Conservation (phyloP, 2,888 invertebrate species). For the Caenorhabditis doughertyi region DNA sequence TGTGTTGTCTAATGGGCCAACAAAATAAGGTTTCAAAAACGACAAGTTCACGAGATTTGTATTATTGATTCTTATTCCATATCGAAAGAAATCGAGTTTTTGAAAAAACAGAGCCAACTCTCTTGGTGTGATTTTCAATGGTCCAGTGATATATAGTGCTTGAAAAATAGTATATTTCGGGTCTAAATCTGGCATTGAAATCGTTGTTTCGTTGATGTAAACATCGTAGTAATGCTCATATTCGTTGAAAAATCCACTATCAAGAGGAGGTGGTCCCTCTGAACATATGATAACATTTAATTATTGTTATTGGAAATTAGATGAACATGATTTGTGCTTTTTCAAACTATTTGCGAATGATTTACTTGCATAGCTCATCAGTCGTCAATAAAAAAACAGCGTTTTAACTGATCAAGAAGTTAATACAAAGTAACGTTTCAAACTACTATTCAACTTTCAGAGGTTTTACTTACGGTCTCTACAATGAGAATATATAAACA, state of each 20-base stretch:
- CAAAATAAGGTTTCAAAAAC: slow-evolving; percentile 12
- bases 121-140: slow-evolving; percentile 19
- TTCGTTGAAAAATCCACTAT: background rate
- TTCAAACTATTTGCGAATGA: too few species aligned
- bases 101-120: slow-evolving; percentile 27
- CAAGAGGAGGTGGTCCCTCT: slow-evolving; percentile 31
- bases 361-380: too few species aligned
- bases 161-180: background rate
- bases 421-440: background rate
- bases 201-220: slow-evolving; percentile 37
- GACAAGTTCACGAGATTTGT: slow-evolving; percentile 26
- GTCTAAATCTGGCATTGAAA: background rate
- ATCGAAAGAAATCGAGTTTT: background rate
- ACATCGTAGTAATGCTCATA: slow-evolving; percentile 39
- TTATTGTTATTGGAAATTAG: too few species aligned
- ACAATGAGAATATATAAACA: background rate
- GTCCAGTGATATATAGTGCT: slow-evolving; percentile 32
- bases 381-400: too few species aligned
- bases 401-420: too few species aligned
- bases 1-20: background rate
- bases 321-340: too few species aligned
- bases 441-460: background rate
- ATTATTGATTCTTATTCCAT: slow-evolving; percentile 31
- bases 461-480: slow-evolving; percentile 4
- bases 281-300: background rate